Evolutionary conservation across 1,140 invertebrate species (phyloP), one percentile per base, ranked within the genome.

Genomic region (Saxidomus purpurata): DNA sequence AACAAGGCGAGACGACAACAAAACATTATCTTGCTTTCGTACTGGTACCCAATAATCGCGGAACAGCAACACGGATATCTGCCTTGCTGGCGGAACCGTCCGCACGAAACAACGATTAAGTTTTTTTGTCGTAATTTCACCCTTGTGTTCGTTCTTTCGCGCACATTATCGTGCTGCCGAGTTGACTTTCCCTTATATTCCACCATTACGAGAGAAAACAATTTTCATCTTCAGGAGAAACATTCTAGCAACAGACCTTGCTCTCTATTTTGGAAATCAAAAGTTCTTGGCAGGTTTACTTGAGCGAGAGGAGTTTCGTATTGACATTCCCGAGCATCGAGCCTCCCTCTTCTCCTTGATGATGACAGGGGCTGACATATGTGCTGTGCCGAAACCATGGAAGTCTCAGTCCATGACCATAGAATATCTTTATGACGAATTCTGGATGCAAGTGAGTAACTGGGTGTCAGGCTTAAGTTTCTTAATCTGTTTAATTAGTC

Each of bases 161-260:
- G n/a, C n/a, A n/a, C n/a, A n/a, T n/a, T n/a, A n/a, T n/a, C n/a
- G n/a, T n/a, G n/a, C n/a, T n/a, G n/a, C n/a, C n/a, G n/a, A n/a
- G n/a, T n/a, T n/a, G n/a, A n/a, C n/a, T n/a, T n/a, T n/a, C n/a
- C n/a, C n/a, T n/a, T n/a, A n/a, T n/a, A n/a, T n/a, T n/a, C n/a
- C n/a, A n/a, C n/a, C n/a, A n/a, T n/a, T n/a, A n/a, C n/a, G n/a
- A n/a, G n/a, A n/a, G n/a, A n/a, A n/a, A n/a, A n/a, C n/a, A n/a
- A n/a, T n/a, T n/a, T n/a, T n/a, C n/a, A n/a, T n/a, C n/a, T 49
- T n/a, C 28, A 87, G 84, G 43, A 38, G 90, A 6, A 89, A 92
- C 55, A 95, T 94, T 52, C 89, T 95, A 31, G 93, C 94, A 0
- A 95, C 94, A 28, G 94, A 95, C 90, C 83, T 95, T 31, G 91